These are phyloP conservation scores for Acrobeloides nanus DNA, from an alignment of 2,888 invertebrate genomes.

Conservation along the genomic window DNA sequence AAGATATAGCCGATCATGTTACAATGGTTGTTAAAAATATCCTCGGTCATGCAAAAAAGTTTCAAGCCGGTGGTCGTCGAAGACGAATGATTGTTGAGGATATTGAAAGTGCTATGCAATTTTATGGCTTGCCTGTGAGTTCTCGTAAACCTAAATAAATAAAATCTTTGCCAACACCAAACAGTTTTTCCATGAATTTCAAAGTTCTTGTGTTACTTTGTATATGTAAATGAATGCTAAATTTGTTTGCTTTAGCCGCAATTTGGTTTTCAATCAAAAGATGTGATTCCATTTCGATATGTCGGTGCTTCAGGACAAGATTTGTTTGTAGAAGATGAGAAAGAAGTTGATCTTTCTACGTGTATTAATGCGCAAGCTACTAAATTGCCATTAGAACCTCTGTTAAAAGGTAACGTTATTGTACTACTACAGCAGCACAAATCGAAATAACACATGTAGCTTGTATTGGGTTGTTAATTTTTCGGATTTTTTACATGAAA, in stretches of 20 bases:
- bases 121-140: conserved; percentile 17
- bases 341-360: conserved; percentile 19
- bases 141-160: too few species aligned
- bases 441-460: too few species aligned
- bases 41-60: conserved; percentile 23
- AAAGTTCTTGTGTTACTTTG: too few species aligned
- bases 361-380: conserved; percentile 21
- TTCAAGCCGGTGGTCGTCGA: conserved; percentile 26
- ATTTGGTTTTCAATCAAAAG: conserved; percentile 15
- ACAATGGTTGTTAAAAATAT: conserved; percentile 13
- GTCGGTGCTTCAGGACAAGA: conserved; percentile 21
- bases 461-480: too few species aligned
- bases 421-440: too few species aligned
- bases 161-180: too few species aligned
- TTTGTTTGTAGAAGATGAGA: conserved; percentile 20
- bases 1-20: conserved; percentile 10
- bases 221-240: too few species aligned
- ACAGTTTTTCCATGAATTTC: too few species aligned
- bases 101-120: conserved; percentile 23
- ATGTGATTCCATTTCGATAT: conserved; percentile 10
- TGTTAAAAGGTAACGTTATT: conserved; percentile 32
- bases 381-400: conserved; percentile 24
- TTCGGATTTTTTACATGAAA: too few species aligned
- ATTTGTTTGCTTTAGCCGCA: too few species aligned
- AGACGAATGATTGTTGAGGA: conserved; percentile 23